These are phyloP conservation scores for Psilopsiagon aymara DNA, from an alignment of 2,113 vertebrate genomes.

Conservation along the genomic window DNA sequence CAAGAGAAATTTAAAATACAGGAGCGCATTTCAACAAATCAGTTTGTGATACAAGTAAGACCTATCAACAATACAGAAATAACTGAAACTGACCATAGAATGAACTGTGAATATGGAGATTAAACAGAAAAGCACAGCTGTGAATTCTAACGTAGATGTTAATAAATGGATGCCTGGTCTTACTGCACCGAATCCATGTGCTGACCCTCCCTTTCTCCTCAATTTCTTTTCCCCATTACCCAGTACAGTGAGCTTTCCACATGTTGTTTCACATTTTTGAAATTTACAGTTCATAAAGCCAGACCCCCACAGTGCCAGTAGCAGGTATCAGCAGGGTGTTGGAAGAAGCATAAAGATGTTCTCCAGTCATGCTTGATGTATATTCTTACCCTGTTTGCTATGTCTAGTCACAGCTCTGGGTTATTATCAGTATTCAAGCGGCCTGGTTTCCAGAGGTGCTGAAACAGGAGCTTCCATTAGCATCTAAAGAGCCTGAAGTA, in stretches of 20 bases:
- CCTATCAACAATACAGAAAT: background rate
- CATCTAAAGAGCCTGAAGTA: constrained; percentile 16
- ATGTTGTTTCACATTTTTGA: background rate
- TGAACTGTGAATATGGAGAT: background rate
- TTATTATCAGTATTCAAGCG: constrained; percentile 36
- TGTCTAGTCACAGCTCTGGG: constrained; percentile 16
- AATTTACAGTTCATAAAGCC: constrained; percentile 17
- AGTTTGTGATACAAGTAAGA: background rate
- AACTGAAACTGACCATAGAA: background rate
- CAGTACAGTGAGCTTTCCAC: background rate
- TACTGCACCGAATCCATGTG: background rate
- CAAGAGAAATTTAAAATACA: background rate
- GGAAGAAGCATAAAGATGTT: constrained; percentile 4
- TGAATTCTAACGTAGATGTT: background rate
- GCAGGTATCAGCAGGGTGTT: background rate
- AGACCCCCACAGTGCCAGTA: background rate
- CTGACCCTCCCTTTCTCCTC: background rate
- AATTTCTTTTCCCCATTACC: background rate
- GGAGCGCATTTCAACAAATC: background rate
- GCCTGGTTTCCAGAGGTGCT: constrained; percentile 19
- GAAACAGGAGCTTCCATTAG: constrained; percentile 32
- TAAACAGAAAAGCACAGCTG: background rate
- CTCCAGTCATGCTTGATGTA: background rate
- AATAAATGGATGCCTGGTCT: background rate
- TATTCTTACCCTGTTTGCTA: constrained; percentile 12